A percentile compares a stretch with the other conserved stretches of the same genome.
phyloP scores from a whole-genome alignment of 2,113 vertebrate genomes.

The Erpornis zantholeuca region DNA sequence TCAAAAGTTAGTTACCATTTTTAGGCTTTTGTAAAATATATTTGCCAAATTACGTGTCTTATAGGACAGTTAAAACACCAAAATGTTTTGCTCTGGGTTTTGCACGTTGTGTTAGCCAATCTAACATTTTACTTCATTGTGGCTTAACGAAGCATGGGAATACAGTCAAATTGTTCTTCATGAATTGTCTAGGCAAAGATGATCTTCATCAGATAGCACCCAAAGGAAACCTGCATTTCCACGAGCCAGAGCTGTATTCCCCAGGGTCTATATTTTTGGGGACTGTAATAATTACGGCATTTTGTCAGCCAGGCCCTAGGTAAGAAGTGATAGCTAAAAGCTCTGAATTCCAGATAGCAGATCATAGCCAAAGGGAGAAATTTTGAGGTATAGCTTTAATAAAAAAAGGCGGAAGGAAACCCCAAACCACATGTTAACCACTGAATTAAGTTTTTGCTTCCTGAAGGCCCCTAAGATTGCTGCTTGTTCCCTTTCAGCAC shows the following conservation, averaged over 20 bases:
- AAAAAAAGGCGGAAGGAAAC: accelerated
- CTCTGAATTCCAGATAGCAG: background rate
- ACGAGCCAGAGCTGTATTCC: background rate
- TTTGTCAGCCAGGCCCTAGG: background rate
- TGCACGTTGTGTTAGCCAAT: background rate
- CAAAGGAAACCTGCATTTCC: background rate
- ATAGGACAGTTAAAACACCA: background rate
- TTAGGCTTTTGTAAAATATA: background rate
- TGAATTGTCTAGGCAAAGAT: background rate
- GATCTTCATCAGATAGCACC: background rate
- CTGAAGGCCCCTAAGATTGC: background rate
- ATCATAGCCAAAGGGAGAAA: background rate
- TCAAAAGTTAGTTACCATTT: background rate
- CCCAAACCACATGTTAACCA: background rate
- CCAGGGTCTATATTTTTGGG: background rate
- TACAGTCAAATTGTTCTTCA: background rate
- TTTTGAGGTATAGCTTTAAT: background rate
- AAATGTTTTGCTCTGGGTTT: background rate
- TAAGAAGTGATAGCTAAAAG: background rate
- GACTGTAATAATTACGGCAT: background rate
- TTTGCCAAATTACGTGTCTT: background rate
- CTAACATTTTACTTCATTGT: background rate
- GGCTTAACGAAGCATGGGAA: background rate
- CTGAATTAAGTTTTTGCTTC: background rate
- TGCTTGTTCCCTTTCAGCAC: background rate